Conservation (phyloP, 2,113 vertebrate species). For the Plecotus auritus region DNA sequence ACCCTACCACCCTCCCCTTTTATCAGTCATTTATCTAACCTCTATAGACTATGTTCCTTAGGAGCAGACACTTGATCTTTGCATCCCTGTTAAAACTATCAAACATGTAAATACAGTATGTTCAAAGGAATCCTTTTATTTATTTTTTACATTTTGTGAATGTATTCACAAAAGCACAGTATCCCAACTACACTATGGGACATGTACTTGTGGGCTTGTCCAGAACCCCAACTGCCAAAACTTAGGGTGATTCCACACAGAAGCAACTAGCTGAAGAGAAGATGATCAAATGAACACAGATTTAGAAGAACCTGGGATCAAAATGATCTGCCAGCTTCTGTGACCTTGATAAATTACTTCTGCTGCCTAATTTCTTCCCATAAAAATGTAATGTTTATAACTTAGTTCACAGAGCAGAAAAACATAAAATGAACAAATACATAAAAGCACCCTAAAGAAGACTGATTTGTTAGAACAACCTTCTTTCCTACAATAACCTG, state of each 20-base stretch:
- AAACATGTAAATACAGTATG: neutral
- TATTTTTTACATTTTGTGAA: neutral
- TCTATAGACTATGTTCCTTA: neutral
- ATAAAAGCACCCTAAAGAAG: neutral
- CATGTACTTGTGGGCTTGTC: neutral
- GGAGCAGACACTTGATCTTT: neutral
- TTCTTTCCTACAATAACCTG: neutral
- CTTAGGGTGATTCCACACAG: neutral
- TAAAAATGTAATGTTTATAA: neutral
- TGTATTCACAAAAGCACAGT: neutral
- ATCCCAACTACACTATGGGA: neutral
- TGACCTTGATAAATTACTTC: conserved; percentile 14
- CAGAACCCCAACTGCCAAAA: neutral
- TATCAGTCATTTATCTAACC: neutral
- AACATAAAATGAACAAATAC: neutral
- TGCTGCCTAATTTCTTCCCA: conserved; percentile 2
- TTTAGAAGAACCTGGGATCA: neutral
- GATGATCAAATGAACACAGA: neutral
- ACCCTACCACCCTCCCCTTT: neutral
- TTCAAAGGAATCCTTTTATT: neutral
- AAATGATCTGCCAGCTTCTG: neutral
- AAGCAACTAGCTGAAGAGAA: neutral
- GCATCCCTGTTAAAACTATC: neutral
- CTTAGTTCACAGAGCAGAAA: neutral
- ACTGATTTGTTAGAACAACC: neutral